Conservation (phyloP, 2,113 vertebrate genomes). For the Pseudopipra pipra region DNA sequence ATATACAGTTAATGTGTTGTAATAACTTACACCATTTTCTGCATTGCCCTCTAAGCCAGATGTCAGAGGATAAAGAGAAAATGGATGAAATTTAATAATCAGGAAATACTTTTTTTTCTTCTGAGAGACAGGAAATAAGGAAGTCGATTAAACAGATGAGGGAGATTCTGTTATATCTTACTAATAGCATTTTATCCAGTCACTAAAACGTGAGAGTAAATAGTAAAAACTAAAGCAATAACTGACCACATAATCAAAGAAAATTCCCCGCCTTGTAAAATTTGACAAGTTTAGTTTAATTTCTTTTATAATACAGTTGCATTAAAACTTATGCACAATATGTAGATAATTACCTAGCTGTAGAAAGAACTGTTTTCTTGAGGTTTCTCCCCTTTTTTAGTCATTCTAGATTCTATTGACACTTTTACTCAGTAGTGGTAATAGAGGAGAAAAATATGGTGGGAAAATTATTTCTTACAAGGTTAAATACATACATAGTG, state of each 20-base stretch:
- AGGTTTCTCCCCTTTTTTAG: fast-evolving
- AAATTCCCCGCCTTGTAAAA: background rate
- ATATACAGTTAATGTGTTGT: background rate
- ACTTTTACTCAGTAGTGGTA: background rate
- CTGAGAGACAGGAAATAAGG: background rate
- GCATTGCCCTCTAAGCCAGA: background rate
- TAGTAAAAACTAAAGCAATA: background rate
- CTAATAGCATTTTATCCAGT: background rate
- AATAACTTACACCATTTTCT: background rate
- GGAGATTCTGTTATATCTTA: background rate
- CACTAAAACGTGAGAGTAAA: background rate
- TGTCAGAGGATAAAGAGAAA: background rate
- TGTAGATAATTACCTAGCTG: background rate
- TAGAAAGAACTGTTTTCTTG: background rate
- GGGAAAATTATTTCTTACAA: background rate
- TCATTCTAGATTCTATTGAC: background rate
- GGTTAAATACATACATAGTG: background rate
- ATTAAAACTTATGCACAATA: background rate
- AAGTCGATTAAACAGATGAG: background rate
- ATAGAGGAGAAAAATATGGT: background rate
- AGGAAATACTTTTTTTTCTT: background rate
- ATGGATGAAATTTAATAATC: background rate
- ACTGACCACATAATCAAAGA: background rate
- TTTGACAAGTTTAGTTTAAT: background rate
- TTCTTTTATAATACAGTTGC: background rate